A percentile compares a stretch with the other conserved stretches of the same genome.
Evolutionary conservation across 2,888 invertebrate genomes (phyloP).

Genomic region (Drosophila peninsularis): DNA sequence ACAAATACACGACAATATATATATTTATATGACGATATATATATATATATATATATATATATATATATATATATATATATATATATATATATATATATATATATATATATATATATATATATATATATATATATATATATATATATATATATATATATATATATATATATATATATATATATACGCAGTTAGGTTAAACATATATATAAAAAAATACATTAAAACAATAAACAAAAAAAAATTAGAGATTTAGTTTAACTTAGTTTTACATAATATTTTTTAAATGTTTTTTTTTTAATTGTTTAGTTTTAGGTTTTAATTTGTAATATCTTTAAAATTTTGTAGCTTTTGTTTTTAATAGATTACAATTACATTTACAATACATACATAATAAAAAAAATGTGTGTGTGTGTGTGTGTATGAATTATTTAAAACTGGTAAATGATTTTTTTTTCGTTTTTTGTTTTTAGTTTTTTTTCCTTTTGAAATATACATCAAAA

Average conservation of each 20-base stretch:
- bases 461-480: neutral
- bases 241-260: constrained; percentile 36
- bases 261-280: constrained; percentile 19
- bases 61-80: constrained; percentile 27
- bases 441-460: constrained; percentile 43
- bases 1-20: constrained; percentile 48
- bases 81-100: constrained; percentile 46
- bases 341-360: constrained; percentile 26
- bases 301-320: constrained; percentile 20
- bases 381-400: constrained; percentile 57
- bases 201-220: constrained; percentile 24
- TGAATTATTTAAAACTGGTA: constrained; percentile 61
- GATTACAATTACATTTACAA: constrained; percentile 57
- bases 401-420: constrained; percentile 13
- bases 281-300: constrained; percentile 1
- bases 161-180: constrained; percentile 31
- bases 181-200: constrained; percentile 59
- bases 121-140: constrained; percentile 30
- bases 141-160: constrained; percentile 51
- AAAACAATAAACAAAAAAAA: constrained; percentile 21
- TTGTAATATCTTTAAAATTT: constrained; percentile 43
- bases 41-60: constrained; percentile 53
- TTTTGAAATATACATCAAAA: constrained; percentile 69
- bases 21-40: constrained; percentile 21
- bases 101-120: constrained; percentile 46